Evolutionary conservation across 2,797 vertebrate species (phyloP).

Genomic region (Pogoniulus pusillus): DNA sequence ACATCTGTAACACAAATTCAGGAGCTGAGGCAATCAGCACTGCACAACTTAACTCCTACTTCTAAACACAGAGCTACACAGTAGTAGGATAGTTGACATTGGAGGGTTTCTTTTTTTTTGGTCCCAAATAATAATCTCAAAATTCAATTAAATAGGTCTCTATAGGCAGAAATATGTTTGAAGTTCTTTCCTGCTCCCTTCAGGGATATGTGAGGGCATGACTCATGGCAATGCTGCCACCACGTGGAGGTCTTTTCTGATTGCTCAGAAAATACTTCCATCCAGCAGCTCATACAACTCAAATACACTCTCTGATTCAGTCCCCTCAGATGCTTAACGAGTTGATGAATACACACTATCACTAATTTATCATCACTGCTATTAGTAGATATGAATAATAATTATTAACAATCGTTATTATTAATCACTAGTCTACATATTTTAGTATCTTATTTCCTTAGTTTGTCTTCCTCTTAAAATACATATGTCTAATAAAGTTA

Average conservation of each 20-base stretch:
- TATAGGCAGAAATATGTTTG: background rate
- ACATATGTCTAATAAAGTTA: background rate
- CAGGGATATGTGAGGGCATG: too few species aligned
- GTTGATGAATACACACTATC: background rate
- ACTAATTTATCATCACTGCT: background rate
- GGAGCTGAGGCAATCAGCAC: background rate
- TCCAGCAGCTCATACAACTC: background rate
- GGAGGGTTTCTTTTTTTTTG: background rate
- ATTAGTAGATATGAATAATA: background rate
- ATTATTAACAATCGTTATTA: background rate
- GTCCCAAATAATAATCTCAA: background rate
- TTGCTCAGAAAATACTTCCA: background rate
- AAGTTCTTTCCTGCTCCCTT: background rate
- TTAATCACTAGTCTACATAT: background rate
- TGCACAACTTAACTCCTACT: background rate
- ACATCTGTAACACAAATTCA: background rate
- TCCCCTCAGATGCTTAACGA: background rate
- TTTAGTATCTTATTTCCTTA: background rate
- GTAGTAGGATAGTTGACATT: background rate
- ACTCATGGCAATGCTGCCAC: slow-evolving; percentile 57
- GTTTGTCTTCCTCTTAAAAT: background rate
- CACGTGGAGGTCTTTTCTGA: background rate
- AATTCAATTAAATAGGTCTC: background rate
- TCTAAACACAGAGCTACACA: background rate
- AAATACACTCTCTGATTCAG: background rate